Conservation (phyloP, 2,888 invertebrate species). For the Fragum whitleyi region DNA sequence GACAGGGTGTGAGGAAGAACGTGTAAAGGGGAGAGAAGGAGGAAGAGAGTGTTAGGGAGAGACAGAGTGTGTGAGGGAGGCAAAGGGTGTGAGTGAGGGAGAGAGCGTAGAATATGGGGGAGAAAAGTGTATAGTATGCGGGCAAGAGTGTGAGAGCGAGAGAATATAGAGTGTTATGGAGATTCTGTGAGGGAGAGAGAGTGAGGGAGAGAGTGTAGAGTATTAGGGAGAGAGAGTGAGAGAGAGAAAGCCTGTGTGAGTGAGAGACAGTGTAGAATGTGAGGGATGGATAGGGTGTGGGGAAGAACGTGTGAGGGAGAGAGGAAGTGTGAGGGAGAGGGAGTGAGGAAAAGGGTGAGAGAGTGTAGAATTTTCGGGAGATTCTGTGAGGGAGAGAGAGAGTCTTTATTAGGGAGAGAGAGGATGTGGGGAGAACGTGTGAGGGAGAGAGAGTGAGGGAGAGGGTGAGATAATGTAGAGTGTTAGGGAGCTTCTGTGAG, state of each 20-base stretch:
- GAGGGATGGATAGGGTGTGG: not conserved
- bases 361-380: too few species aligned
- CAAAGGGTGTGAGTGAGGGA: too few species aligned
- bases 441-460: not conserved
- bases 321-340: not conserved
- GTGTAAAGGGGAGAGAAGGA: too few species aligned
- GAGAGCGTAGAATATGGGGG: too few species aligned
- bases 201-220: not conserved
- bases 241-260: not conserved
- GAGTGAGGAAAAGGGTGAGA: not conserved
- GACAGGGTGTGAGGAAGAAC: too few species aligned
- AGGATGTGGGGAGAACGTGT: not conserved
- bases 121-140: too few species aligned
- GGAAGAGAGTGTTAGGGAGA: too few species aligned
- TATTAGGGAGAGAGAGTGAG: not conserved
- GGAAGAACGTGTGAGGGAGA: not conserved
- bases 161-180: too few species aligned
- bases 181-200: not conserved
- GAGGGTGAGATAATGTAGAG: not conserved
- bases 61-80: too few species aligned
- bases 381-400: slow-evolving; percentile 1
- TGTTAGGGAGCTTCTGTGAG: too few species aligned
- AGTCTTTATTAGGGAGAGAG: not conserved
- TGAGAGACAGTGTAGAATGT: not conserved
- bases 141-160: too few species aligned